Base-by-base conservation (phyloP, 2,888 invertebrate species). In the Nomada fabriciana region DNA sequence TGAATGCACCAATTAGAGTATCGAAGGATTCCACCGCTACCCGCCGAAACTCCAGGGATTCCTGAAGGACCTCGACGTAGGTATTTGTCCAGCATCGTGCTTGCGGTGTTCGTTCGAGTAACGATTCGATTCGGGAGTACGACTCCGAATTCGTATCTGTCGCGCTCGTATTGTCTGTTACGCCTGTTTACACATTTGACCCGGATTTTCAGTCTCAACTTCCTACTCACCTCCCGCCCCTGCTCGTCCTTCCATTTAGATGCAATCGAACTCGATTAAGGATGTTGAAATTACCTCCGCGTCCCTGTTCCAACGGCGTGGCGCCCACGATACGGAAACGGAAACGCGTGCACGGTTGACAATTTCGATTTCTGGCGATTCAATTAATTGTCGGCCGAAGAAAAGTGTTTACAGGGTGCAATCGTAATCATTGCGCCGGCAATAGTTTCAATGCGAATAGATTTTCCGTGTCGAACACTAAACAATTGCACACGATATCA, bases 1-100 rank as follows among this genome's bases (percentile, higher is more conserved):
- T 91, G 92, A 92, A 92, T 92, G 91, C 90, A 88, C 92, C 92
- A 92, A 92, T 92, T 92, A 92, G 91, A 91, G 91, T 91, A 89
- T 91, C 89, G 92, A 90, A 90, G 91, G 92, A 92, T 92, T 92
- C 92, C 90, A 90, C 83, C 88, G 91, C 88, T 85, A 88, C 86
- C 80, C 88, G 88, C 84, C 89, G 90, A 91, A 91, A 91, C 91
- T 91, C 89, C 90, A 84, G 91, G 91, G 91, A 92, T 92, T 92
- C 92, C 92, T 90, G 89, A 91, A 92, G 92, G 90, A 91, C 91
- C 91, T 90, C 87, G 91, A 90, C 90, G 88, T 90, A 89, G 91
- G 91, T 91, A 92, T 92, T 92, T 91, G 92, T 92, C 92, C 90
- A 87, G 83, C 84, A 83, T 90, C 91, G 89, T 90, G 91, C 91